Base-by-base conservation (phyloP, 2,113 vertebrate species). In the Cepphus grylle region DNA sequence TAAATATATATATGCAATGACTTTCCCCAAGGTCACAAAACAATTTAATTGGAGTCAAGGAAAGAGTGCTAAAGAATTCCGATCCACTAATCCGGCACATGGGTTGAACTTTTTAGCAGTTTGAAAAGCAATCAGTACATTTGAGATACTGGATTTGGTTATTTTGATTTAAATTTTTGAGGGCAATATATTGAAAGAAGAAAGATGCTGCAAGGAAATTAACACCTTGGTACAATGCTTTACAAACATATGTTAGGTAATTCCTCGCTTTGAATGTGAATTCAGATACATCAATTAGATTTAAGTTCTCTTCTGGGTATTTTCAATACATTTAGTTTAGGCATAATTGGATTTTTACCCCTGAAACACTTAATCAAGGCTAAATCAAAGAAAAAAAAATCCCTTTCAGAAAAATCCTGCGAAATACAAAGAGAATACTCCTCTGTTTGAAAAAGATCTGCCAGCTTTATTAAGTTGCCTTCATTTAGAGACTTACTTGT, bases 321-420 rank as follows among this genome's bases (percentile, higher is more conserved):
- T 96, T 98, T 95, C 88, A 97, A 79, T 86, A 43, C 77, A 86
- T 23, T 92, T 40, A 93, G 49, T 97, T 97, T 91, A 88, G 84
- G 40, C 36, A 93, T 97, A 96, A 97, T 95, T 97, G 88, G 83
- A 96, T 97, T 96, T 78, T 89, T 94, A 94, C 40, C 78, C 70
- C 66, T 47, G 71, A 93, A 96, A 95, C 71, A 95, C 56, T 96
- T 94, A 96, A 97, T 97, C 95, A 97, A 96, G 62, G 27, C 91
- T 83, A 94, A 97, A 97, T 93, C 95, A 86, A 97, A 95, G 95
- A 93, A 94, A 88, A 94, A 88, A 97, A 94, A 81, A 8, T 76
- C 8, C 1, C 87, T 94, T 97, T 94, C 61, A 94, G 53, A 92
- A 67, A 71, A 85, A 67, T 80, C 49, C 80, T 87, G 42, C 40